Percentiles rank a stretch among this genome's conserved stretches.
These are phyloP conservation scores for Phrynocephalus vlangalii DNA, from an alignment of 2,797 vertebrate genomes.

Conservation along the genomic window DNA sequence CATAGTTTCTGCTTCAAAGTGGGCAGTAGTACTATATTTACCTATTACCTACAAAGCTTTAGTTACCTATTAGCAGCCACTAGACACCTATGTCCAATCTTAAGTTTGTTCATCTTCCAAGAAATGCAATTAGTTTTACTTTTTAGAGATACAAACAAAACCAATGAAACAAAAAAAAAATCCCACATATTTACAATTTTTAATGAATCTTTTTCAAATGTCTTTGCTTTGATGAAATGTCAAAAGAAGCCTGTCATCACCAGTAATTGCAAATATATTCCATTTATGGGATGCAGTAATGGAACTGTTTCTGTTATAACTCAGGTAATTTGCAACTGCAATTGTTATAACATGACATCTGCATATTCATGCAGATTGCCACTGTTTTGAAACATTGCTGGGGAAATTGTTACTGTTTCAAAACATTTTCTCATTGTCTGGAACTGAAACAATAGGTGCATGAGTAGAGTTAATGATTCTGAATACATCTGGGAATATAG, in stretches of 20 bases:
- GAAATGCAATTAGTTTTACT: background rate
- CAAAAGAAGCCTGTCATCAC: constrained; percentile 46
- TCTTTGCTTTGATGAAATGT: constrained; percentile 27
- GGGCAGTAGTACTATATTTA: too few relatives aligned
- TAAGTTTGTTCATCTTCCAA: background rate
- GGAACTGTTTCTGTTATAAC: constrained; percentile 51
- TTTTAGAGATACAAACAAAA: background rate
- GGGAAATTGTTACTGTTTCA: constrained; percentile 62
- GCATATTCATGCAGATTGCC: constrained; percentile 66
- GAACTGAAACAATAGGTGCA: constrained; percentile 49
- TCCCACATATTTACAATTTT: background rate
- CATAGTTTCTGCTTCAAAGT: too few relatives aligned
- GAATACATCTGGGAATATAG: constrained; percentile 48
- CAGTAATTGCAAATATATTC: constrained; percentile 57
- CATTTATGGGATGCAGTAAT: constrained; percentile 45
- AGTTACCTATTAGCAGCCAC: too few relatives aligned
- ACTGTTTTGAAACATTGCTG: constrained; percentile 58
- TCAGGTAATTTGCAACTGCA: constrained; percentile 58
- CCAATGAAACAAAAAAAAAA: too few relatives aligned
- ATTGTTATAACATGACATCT: constrained; percentile 54
- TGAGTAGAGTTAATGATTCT: constrained; percentile 65
- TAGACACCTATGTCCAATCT: too few relatives aligned
- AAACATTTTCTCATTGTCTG: constrained; percentile 66
- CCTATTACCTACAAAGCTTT: too few relatives aligned
- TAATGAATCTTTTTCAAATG: constrained; percentile 22